These are phyloP conservation scores for Phaenicophaeus curvirostris DNA, from an alignment of 2,797 vertebrate genomes.

Conservation along the genomic window DNA sequence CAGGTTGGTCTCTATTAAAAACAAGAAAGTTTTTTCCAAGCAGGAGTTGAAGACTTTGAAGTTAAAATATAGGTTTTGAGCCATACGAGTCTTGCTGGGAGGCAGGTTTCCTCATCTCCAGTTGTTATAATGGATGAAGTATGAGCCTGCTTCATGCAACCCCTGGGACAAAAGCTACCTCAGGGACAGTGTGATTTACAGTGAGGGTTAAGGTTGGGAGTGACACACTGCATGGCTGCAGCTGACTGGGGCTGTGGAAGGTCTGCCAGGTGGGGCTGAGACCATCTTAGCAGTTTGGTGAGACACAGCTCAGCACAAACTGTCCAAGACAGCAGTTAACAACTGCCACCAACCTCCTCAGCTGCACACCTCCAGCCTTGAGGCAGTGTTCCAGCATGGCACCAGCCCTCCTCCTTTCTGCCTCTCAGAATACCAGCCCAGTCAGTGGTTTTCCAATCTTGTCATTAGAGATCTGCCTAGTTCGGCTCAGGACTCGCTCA, in stretches of 20 bases:
- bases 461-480: background rate
- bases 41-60: background rate
- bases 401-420: background rate
- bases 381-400: background rate
- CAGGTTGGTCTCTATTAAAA: fast-evolving
- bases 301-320: background rate
- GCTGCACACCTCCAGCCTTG: background rate
- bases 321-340: background rate
- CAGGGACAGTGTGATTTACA: background rate
- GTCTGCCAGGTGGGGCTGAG: background rate
- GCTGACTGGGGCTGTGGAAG: background rate
- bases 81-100: background rate
- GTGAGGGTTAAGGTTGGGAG: background rate
- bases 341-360: background rate
- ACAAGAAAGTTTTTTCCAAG: background rate
- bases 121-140: background rate
- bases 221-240: background rate
- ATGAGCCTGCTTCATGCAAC: background rate
- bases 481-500: background rate
- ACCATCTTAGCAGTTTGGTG: background rate
- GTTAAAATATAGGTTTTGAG: background rate
- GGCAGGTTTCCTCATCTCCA: background rate
- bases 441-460: background rate
- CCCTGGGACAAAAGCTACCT: background rate
- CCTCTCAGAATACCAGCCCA: background rate